Evolutionary conservation across 2,113 vertebrate species (phyloP).

Genomic region (Spermophilus dauricus): DNA sequence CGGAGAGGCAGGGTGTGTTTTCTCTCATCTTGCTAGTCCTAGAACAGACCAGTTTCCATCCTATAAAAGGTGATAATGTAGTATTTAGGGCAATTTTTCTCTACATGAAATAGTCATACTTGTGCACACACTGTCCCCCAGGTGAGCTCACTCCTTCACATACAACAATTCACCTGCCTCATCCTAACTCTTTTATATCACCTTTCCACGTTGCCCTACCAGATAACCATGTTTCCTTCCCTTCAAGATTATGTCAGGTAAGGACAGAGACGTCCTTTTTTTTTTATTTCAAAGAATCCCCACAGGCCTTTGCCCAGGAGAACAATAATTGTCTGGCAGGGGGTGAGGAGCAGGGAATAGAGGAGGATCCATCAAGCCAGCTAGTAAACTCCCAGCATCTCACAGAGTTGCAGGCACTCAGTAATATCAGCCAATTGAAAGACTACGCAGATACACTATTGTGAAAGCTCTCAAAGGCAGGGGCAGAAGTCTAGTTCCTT

Average conservation of each 20-base stretch:
- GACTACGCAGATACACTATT: neutral
- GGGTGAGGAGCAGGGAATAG: neutral
- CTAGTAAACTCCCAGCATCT: neutral
- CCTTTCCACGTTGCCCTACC: neutral
- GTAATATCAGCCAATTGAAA: neutral
- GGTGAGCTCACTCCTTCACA: neutral
- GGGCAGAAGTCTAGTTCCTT: neutral
- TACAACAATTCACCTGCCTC: neutral
- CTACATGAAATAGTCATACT: neutral
- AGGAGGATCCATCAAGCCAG: neutral
- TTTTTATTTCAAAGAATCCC: slow-evolving; percentile 12
- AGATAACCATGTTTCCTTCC: neutral
- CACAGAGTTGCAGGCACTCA: neutral
- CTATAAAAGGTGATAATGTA: neutral
- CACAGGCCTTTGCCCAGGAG: neutral
- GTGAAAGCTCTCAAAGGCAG: neutral
- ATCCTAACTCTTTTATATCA: neutral
- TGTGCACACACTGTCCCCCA: neutral
- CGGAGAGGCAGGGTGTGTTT: neutral
- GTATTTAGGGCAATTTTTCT: neutral
- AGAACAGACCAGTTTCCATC: neutral
- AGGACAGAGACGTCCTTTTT: neutral
- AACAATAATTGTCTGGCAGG: neutral
- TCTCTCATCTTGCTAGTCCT: neutral
- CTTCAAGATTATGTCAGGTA: neutral